Base-by-base conservation (phyloP, 2,888 invertebrate genomes). In the Noctua pronuba region DNA sequence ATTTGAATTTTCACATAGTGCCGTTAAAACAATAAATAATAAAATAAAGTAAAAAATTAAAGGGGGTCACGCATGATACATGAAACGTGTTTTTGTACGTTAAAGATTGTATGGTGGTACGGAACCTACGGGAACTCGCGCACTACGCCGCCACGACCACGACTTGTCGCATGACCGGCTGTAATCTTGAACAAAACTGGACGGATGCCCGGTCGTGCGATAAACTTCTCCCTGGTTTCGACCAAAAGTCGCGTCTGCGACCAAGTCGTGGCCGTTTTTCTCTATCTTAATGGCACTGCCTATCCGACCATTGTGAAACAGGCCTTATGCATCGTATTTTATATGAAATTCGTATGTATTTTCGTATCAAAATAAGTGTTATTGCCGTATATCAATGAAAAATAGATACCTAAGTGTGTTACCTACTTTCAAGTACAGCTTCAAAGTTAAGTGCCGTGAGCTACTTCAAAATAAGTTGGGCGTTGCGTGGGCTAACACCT, bases 401-500 rank as follows among this genome's bases (percentile, higher is more conserved):
- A 11, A 55, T 62, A 79, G 18, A 55, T 62, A 62, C 65, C 38
- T 49, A 58, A 31, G n/a, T 66, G 64, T 31, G 16, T 62, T 72
- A 62, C 62, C 65, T 73, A 71, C 71, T 73, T 75, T 67, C 18
- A 68, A 73, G 31, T 28, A 18, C 52, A 46, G 11, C 18, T 21
- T 38, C 64, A 69, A 78, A 46, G 44, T 55, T 41, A 49, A 55
- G 65, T 68, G 64, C 64, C 52, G 73, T 77, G 68, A 73, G 75
- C 46, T 74, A 66, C 58, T 79, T 79, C 41, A 18, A 68, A 67
- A 70, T 69, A 75, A 73, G 31, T 75, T 78, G 73, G 76, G 78
- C 76, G 73, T 76, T 64, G 77, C 73, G 86, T 86, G 77, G 86
- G 86, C 52, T 62, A 68, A 49, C 77, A 75, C 81, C 81, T 64